Evolutionary conservation across 2,888 invertebrate genomes (phyloP).

Genomic region (Lasius platythorax): DNA sequence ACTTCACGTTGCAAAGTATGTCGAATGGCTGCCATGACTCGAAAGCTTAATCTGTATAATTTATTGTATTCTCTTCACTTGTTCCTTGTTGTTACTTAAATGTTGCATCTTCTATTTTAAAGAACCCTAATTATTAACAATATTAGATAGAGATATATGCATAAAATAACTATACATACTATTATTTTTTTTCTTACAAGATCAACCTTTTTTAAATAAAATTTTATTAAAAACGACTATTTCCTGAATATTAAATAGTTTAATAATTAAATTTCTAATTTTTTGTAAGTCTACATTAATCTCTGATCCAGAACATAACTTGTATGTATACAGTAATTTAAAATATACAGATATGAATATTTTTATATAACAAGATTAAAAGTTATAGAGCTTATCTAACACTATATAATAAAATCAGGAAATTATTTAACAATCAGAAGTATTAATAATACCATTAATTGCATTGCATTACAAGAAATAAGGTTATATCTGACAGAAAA

Average conservation of each 20-base stretch:
- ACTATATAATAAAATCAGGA: background rate
- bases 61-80: background rate
- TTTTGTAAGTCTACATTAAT: background rate
- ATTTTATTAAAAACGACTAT: background rate
- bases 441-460: background rate
- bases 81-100: background rate
- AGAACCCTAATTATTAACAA: background rate
- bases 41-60: background rate
- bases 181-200: background rate
- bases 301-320: too few relatives aligned
- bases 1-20: constrained; percentile 93
- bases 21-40: constrained; percentile 90
- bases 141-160: background rate
- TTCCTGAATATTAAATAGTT: background rate
- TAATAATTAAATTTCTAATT: background rate
- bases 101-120: background rate
- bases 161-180: background rate
- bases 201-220: background rate
- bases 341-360: background rate
- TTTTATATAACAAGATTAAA: background rate
- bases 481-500: background rate
- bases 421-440: background rate
- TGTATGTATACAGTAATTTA: background rate
- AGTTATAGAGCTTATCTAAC: background rate
- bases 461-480: background rate